Conservation (phyloP, 2,888 invertebrate species). For the Stenurella melanura region DNA sequence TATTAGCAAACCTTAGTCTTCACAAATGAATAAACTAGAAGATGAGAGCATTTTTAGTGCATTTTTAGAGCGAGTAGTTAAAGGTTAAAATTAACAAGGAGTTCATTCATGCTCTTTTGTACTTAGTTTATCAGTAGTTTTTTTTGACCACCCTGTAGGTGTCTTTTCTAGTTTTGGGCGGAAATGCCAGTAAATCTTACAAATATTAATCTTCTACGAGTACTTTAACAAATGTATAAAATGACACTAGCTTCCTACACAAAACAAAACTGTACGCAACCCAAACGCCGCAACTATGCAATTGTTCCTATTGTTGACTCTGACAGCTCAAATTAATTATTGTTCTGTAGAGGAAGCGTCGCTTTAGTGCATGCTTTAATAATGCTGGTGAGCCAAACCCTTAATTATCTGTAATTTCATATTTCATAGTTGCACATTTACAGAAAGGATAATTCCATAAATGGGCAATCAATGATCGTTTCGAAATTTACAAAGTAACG, state of each 20-base stretch:
- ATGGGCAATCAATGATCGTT: constrained; percentile 11
- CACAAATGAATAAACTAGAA: too few relatives aligned
- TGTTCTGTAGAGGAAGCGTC: constrained; percentile 23
- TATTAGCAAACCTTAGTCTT: too few relatives aligned
- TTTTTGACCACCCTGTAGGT: not conserved
- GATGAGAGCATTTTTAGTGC: too few relatives aligned
- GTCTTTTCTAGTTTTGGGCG: not conserved
- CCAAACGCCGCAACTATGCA: constrained; percentile 25
- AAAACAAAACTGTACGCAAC: constrained; percentile 25
- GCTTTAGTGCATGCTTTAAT: constrained; percentile 9
- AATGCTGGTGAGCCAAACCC: constrained; percentile 2
- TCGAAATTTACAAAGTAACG: constrained; percentile 14
- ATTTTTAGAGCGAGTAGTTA: too few relatives aligned
- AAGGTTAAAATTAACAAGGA: too few relatives aligned
- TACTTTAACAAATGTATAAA: constrained; percentile 4
- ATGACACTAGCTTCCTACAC: constrained; percentile 2
- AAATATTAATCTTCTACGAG: constrained; percentile 6
- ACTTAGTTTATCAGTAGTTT: not conserved
- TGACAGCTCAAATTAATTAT: constrained; percentile 16
- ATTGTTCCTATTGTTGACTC: constrained; percentile 9
- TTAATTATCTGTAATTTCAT: constrained; percentile 23
- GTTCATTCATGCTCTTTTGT: too few relatives aligned
- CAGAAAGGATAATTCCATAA: constrained; percentile 10
- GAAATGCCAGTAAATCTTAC: constrained; percentile 3
- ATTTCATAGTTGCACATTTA: constrained; percentile 18